Percentiles rank a stretch among this genome's conserved stretches.
Evolutionary conservation across 2,888 invertebrate genomes (phyloP).

Genomic region (Ennomos fuscantarius): DNA sequence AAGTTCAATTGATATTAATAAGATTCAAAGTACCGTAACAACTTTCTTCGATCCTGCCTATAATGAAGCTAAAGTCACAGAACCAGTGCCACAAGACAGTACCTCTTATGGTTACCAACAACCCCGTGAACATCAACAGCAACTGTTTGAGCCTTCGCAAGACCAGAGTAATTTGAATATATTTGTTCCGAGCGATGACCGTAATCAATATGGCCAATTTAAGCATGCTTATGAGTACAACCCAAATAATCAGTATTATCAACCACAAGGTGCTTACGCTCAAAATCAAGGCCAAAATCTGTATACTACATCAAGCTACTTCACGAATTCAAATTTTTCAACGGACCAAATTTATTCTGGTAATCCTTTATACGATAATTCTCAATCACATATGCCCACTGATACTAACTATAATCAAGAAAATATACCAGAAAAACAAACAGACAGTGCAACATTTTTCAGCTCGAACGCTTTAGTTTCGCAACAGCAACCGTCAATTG

Average conservation of each 20-base stretch:
- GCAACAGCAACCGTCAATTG: not conserved
- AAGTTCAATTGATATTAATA: slow-evolving; percentile 75
- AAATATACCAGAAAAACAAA: slow-evolving; percentile 31
- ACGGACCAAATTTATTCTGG: slow-evolving; percentile 17
- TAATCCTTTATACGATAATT: slow-evolving; percentile 16
- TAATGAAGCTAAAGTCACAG: slow-evolving; percentile 57
- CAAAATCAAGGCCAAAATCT: slow-evolving; percentile 40
- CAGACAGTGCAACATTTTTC: slow-evolving; percentile 14
- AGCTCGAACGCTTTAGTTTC: slow-evolving; percentile 7
- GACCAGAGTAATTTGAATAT: slow-evolving; percentile 57
- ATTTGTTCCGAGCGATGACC: slow-evolving; percentile 53
- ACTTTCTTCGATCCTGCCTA: slow-evolving; percentile 79
- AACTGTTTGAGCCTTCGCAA: slow-evolving; percentile 40
- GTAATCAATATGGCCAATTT: slow-evolving; percentile 30
- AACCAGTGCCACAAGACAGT: slow-evolving; percentile 39
- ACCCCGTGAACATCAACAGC: slow-evolving; percentile 20
- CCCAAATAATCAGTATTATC: slow-evolving; percentile 37
- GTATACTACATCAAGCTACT: slow-evolving; percentile 37
- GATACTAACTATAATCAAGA: slow-evolving; percentile 23
- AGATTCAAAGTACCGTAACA: slow-evolving; percentile 76
- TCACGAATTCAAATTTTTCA: slow-evolving; percentile 19
- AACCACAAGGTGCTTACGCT: slow-evolving; percentile 39
- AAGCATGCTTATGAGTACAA: slow-evolving; percentile 32
- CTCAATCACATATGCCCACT: slow-evolving; percentile 10
- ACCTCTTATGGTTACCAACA: slow-evolving; percentile 40